These are phyloP conservation scores for Donacobius atricapilla DNA, from an alignment of 2,113 vertebrate genomes.

Conservation along the genomic window DNA sequence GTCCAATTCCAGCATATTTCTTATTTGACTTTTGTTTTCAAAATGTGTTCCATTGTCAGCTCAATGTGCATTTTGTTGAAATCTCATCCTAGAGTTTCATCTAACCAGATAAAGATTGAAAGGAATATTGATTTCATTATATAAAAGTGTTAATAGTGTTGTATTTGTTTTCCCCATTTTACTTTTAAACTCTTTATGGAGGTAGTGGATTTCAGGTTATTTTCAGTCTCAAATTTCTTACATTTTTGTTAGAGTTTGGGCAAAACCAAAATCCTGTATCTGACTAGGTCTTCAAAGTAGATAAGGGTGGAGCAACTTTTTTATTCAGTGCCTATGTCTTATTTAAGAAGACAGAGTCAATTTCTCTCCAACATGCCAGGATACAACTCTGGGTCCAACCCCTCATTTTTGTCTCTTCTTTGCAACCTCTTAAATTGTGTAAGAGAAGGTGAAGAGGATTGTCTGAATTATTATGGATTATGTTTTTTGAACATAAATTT, in stretches of 20 bases:
- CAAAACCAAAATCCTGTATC: background rate
- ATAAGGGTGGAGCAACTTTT: background rate
- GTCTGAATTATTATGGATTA: background rate
- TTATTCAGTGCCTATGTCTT: background rate
- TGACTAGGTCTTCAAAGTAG: background rate
- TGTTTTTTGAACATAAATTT: background rate
- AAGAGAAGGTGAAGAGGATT: background rate
- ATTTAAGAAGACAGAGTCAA: background rate
- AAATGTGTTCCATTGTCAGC: background rate
- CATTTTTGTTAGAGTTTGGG: background rate
- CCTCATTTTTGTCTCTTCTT: background rate
- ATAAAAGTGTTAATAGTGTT: background rate
- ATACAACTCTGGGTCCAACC: background rate
- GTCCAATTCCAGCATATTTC: background rate
- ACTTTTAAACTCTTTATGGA: background rate
- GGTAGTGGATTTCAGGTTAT: background rate
- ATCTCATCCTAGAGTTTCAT: background rate
- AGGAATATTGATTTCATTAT: background rate
- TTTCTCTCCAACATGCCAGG: background rate
- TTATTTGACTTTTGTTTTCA: constrained; percentile 9
- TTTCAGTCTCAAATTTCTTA: background rate
- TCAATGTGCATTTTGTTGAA: background rate
- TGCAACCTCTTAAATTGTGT: background rate
- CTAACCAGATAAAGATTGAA: background rate
- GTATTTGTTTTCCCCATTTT: background rate